Evolutionary conservation across 2,888 invertebrate species (phyloP), one percentile per base, ranked within the genome.

Genomic region (Brachypalpus laphriformis): DNA sequence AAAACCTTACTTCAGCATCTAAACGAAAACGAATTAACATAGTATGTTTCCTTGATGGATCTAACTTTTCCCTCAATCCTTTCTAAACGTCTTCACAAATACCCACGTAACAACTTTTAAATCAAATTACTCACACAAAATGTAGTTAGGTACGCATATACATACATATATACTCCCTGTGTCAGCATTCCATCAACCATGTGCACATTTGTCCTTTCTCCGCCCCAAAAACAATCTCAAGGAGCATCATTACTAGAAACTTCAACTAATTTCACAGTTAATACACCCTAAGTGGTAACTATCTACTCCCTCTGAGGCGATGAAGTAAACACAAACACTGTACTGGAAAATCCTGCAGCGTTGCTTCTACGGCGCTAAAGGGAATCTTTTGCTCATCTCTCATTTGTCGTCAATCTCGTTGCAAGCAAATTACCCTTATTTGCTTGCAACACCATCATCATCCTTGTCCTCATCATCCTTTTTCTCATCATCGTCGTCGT

Each of bases 351-450:
- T 59, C 28, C 63, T 57, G 28, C 40, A 14, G 22, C 34, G 25
- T n/a, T 54, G 3, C 49, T 70, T 40, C 54, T 34, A 34, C 18
- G 37, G 20, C 20, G 63, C 47, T 72, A 72, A 82, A 66, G 54
- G 47, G 22, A 61, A 72, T 68, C 34, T 40, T 42, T 59, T 65
- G 42, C 71, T 71, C 71, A 49, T 81, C 71, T 75, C 80, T 85
- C 85, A 81, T 81, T 76, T 85, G 85, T 81, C 81, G 75, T 71
- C 81, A 81, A 81, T 85, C 75, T 81, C 40, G 56, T 80, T 71
- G 75, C 80, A 80, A 59, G 81, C 63, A 81, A 85, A 85, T 85
- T 85, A 71, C 80, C 81, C 80, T 72, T 85, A 85, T 85, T 85
- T 85, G 75, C 81, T 76, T 81, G 59, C 85, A 71, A 75, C 75